A percentile compares a stretch with the other conserved stretches of the same genome.
phyloP scores from a whole-genome alignment of 1,140 invertebrate species.

The Sinella curviseta region DNA sequence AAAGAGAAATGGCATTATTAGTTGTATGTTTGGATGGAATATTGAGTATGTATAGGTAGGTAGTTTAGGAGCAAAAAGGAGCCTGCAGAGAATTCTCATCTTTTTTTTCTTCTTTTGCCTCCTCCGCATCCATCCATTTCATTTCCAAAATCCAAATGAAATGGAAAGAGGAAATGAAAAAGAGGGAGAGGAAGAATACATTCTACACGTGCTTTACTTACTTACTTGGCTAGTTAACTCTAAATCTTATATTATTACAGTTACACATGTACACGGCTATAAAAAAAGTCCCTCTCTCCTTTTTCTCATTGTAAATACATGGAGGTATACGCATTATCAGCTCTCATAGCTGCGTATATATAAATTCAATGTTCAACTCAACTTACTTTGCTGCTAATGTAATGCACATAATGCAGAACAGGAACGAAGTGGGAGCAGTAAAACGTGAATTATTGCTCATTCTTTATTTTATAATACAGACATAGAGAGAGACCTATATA shows the following conservation, averaged over 20 bases:
- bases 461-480: conserved; percentile 26
- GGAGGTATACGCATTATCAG: too few species aligned
- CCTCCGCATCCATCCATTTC: conserved; percentile 2
- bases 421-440: conserved; percentile 25
- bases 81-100: not conserved
- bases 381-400: not conserved
- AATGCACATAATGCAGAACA: conserved; percentile 21
- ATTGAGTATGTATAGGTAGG: too few species aligned
- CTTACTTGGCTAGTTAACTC: not conserved
- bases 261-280: not conserved
- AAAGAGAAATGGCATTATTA: too few species aligned
- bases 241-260: conserved; percentile 11
- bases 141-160: conserved; percentile 4
- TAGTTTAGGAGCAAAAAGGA: not conserved
- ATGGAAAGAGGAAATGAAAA: conserved; percentile 10
- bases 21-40: too few species aligned
- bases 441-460: conserved; percentile 25
- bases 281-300: too few species aligned
- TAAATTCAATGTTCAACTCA: not conserved
- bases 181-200: not conserved
- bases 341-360: too few species aligned
- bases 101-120: too few species aligned
- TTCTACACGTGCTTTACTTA: not conserved
- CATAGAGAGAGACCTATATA: not conserved
- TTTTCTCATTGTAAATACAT: too few species aligned